These are phyloP conservation scores for Lasioglossum villosulum DNA, from an alignment of 2,888 invertebrate species.

Conservation along the genomic window DNA sequence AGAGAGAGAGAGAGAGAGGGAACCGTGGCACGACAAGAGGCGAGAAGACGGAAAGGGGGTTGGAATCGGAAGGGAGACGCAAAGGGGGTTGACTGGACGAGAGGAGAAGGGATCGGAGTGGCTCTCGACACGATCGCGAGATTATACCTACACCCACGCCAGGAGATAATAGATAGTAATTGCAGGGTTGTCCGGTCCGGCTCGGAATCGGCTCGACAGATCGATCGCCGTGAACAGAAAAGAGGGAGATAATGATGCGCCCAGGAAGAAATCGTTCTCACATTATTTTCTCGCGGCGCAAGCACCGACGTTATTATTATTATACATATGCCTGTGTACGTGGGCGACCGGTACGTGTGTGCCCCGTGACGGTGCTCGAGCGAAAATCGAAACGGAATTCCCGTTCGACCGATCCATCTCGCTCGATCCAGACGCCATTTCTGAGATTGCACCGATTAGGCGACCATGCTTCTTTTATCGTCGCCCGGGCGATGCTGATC, in stretches of 20 bases:
- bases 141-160: conserved; percentile 82
- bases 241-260: conserved; percentile 80
- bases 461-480: not conserved
- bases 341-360: not conserved
- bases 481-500: not conserved
- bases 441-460: conserved; percentile 10
- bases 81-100: conserved; percentile 12
- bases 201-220: conserved; percentile 80
- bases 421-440: conserved; percentile 5
- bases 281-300: conserved; percentile 83
- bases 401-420: not conserved
- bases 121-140: conserved; percentile 80
- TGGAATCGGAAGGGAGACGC: not conserved
- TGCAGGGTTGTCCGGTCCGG: conserved; percentile 76
- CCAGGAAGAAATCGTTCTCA: conserved; percentile 83
- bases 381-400: conserved; percentile 59
- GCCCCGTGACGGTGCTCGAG: conserved; percentile 32
- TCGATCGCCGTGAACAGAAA: conserved; percentile 75
- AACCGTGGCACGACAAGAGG: not conserved
- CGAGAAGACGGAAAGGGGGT: not conserved
- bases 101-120: conserved; percentile 49
- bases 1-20: not conserved
- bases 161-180: conserved; percentile 81
- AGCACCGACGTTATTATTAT: conserved; percentile 60
- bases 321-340: conserved; percentile 43